Conservation (phyloP, 2,797 vertebrate species). For the Xenopus petersii region DNA sequence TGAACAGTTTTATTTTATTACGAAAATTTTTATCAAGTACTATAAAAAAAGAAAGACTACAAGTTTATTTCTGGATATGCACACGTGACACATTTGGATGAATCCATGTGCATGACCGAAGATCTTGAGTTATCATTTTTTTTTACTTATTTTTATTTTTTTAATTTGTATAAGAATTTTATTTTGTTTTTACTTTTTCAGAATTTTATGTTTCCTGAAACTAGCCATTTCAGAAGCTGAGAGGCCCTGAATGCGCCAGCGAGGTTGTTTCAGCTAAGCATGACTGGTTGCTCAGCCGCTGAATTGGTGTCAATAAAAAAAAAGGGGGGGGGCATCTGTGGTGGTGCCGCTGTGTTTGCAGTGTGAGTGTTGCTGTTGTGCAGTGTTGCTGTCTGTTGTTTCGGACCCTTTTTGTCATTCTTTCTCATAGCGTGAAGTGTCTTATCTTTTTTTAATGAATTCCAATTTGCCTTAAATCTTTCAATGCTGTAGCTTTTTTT, state of each 20-base stretch:
- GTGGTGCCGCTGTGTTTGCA: conserved; percentile 87
- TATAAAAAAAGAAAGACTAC: conserved; percentile 75
- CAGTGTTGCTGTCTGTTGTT: conserved; percentile 81
- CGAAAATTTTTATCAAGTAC: conserved; percentile 89
- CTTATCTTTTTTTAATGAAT: conserved; percentile 80
- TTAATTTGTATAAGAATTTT: conserved; percentile 51
- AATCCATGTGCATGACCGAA: conserved; percentile 83
- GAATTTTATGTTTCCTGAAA: conserved; percentile 62
- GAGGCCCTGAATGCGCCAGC: background rate
- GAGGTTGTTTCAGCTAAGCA: background rate
- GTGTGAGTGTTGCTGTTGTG: conserved; percentile 91
- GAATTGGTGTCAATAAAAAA: conserved; percentile 56
- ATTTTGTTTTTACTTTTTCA: conserved; percentile 42
- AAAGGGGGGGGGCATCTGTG: conserved; percentile 66
- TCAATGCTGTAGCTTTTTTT: conserved; percentile 82
- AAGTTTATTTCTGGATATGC: conserved; percentile 73
- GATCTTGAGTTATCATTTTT: conserved; percentile 77
- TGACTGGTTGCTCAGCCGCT: conserved; percentile 21
- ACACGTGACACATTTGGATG: conserved; percentile 77
- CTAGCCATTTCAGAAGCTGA: conserved; percentile 28
- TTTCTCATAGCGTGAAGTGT: conserved; percentile 81
- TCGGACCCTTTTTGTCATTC: conserved; percentile 77
- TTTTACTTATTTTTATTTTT: conserved; percentile 70
- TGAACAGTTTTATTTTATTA: conserved; percentile 97
- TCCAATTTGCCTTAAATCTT: conserved; percentile 95